Conservation (phyloP, 2,113 vertebrate genomes). For the Mustelus asterias region DNA sequence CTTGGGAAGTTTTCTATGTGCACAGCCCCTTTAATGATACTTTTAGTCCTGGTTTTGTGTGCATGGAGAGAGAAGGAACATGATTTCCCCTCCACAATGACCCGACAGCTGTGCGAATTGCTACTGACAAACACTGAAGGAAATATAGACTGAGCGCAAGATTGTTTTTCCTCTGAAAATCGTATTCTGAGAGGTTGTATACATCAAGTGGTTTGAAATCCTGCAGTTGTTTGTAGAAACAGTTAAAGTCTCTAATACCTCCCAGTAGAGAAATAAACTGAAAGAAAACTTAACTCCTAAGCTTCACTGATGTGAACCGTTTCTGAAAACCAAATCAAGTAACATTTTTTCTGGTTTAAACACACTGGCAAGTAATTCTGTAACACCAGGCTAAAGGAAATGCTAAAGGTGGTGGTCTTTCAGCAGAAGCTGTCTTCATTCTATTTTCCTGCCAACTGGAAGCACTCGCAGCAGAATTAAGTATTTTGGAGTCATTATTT, state of each 20-base stretch:
- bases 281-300: slow-evolving; percentile 29
- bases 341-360: neutral
- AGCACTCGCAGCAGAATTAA: neutral
- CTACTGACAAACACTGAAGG: slow-evolving; percentile 11
- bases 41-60: neutral
- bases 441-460: neutral
- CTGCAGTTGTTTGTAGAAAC: slow-evolving; percentile 28
- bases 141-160: neutral
- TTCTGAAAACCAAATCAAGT: neutral
- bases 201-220: slow-evolving; percentile 20
- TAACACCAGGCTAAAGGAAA: neutral
- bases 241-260: slow-evolving; percentile 5
- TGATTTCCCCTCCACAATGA: neutral
- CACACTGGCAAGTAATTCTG: neutral
- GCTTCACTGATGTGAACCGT: neutral
- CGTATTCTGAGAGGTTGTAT: slow-evolving; percentile 28
- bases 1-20: neutral
- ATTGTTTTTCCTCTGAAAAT: slow-evolving; percentile 25
- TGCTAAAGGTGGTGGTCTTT: no score
- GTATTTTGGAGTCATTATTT: neutral
- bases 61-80: neutral
- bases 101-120: slow-evolving; percentile 8
- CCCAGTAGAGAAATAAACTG: slow-evolving; percentile 11
- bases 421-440: no score
- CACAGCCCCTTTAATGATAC: neutral